phyloP scores from a whole-genome alignment of 2,113 vertebrate species.

The Gymnogyps californianus region DNA sequence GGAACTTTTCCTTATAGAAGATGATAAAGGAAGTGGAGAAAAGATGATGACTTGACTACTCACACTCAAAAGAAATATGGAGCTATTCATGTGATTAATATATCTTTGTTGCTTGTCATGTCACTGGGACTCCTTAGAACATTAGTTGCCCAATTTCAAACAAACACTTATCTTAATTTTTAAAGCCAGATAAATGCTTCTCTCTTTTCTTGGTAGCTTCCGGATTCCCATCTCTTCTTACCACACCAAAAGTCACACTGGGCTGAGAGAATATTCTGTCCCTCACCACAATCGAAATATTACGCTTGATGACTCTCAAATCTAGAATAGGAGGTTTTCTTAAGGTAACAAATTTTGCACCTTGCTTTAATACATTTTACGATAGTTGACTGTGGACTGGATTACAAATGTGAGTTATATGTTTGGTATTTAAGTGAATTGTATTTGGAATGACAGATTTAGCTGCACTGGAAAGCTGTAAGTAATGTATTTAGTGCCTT shows the following conservation, averaged over 20 bases:
- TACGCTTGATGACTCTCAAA: background rate
- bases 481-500: background rate
- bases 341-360: background rate
- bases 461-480: background rate
- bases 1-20: background rate
- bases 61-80: background rate
- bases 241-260: background rate
- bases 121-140: background rate
- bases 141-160: background rate
- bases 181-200: background rate
- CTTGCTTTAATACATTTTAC: background rate
- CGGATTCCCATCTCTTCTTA: background rate
- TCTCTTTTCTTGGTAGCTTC: background rate
- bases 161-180: background rate
- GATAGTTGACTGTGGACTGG: background rate
- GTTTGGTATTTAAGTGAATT: background rate
- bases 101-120: background rate
- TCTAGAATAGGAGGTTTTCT: background rate
- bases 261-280: background rate
- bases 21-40: background rate
- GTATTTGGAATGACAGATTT: background rate
- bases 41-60: background rate
- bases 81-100: background rate
- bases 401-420: background rate
- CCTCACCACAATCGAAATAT: background rate